These are phyloP conservation scores for Podilymbus podiceps DNA, from an alignment of 2,113 vertebrate genomes.

Conservation along the genomic window DNA sequence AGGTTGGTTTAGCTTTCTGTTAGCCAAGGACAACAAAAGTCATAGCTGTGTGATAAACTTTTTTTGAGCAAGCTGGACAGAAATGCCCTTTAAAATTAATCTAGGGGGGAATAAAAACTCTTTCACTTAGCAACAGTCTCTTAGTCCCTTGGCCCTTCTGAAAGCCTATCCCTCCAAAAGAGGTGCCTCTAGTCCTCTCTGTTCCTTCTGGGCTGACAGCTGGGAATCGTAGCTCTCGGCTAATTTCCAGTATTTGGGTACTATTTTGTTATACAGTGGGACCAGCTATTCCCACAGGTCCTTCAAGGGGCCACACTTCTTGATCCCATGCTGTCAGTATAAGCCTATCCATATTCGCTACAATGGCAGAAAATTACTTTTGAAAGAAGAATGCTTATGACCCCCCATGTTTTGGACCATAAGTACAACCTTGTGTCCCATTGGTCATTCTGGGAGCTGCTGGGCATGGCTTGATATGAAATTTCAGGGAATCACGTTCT, in stretches of 20 bases:
- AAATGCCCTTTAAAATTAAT: slow-evolving; percentile 57
- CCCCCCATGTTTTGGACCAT: background rate
- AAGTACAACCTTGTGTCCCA: background rate
- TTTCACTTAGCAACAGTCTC: slow-evolving; percentile 33
- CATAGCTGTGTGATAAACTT: slow-evolving; percentile 18
- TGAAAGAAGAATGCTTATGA: background rate
- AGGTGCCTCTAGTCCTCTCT: slow-evolving; percentile 49
- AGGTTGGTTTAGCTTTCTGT: slow-evolving; percentile 22
- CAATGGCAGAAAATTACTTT: background rate
- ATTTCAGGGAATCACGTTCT: background rate
- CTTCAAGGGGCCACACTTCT: background rate
- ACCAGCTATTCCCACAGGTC: slow-evolving; percentile 50
- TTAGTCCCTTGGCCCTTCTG: background rate
- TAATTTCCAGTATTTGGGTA: slow-evolving; percentile 64
- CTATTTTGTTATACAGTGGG: background rate
- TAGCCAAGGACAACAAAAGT: slow-evolving; percentile 60
- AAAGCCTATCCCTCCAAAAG: slow-evolving; percentile 34
- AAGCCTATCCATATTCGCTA: background rate
- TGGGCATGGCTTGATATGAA: background rate
- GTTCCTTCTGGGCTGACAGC: slow-evolving; percentile 28
- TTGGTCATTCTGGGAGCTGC: background rate
- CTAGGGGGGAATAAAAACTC: slow-evolving; percentile 13
- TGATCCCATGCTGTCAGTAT: background rate
- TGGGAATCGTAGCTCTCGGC: slow-evolving; percentile 39
- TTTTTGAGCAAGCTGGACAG: slow-evolving; percentile 28